Conservation (phyloP, 1,140 invertebrate species). For the Pseudomyrmex pallidus region DNA sequence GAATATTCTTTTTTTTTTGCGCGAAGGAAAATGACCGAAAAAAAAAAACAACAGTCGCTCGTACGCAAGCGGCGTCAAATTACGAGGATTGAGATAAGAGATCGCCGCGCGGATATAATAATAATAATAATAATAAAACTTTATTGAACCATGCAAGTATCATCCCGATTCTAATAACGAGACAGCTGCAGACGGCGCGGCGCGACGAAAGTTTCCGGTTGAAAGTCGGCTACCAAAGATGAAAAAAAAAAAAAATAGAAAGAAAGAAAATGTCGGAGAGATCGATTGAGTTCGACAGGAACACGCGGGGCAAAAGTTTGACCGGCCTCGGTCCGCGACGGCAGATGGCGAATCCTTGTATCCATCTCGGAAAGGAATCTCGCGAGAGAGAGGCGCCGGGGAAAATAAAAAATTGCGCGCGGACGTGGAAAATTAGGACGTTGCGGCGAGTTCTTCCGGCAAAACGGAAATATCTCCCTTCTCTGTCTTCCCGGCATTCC, state of each 20-base stretch:
- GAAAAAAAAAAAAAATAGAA: not conserved
- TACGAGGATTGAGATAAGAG: no score
- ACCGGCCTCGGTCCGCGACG: not conserved
- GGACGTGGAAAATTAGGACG: constrained; percentile 25
- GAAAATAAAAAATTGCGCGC: constrained; percentile 23
- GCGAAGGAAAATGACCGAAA: no score
- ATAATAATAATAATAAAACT: no score
- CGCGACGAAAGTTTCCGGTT: constrained; percentile 24
- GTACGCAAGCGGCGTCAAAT: no score
- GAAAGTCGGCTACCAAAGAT: not conserved
- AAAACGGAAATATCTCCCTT: no score
- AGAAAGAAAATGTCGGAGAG: not conserved
- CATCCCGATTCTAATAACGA: not conserved
- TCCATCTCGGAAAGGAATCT: constrained; percentile 20
- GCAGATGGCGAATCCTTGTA: constrained; percentile 14
- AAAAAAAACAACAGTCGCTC: no score
- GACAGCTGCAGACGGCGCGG: not conserved
- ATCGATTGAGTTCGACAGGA: not conserved
- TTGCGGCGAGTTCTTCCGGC: no score
- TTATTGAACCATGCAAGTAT: no score
- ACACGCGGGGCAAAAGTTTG: constrained; percentile 27
- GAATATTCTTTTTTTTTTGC: no score
- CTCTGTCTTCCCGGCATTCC: not conserved
- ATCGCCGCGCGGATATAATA: no score
- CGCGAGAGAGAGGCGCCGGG: not conserved